Conservation (phyloP, 2,888 invertebrate species). For the Lasioglossum pauxillum region DNA sequence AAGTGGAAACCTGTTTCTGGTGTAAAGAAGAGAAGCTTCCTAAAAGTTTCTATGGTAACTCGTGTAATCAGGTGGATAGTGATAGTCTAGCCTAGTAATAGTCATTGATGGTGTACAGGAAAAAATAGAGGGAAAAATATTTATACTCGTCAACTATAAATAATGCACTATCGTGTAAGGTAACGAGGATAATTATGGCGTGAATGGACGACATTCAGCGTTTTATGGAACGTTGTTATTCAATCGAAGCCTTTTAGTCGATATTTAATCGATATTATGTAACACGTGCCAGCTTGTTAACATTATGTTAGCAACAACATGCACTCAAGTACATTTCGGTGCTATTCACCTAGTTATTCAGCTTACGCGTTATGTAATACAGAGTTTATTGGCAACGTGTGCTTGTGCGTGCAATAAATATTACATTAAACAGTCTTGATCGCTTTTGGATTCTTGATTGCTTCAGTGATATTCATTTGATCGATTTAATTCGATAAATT, state of each 20-base stretch:
- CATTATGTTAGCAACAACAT: not conserved
- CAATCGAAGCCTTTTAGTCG: not conserved
- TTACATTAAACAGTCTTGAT: not conserved
- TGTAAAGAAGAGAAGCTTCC: not conserved
- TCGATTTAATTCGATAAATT: not conserved
- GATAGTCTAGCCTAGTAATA: not conserved
- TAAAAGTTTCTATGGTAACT: not conserved
- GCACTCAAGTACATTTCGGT: not conserved
- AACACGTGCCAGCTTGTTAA: conserved; percentile 17
- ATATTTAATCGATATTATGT: conserved; percentile 3
- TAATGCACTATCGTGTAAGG: not conserved
- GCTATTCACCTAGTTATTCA: not conserved
- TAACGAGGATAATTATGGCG: not conserved
- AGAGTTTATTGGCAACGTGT: not conserved
- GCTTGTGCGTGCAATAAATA: not conserved
- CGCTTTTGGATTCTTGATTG: not conserved
- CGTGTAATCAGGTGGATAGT: not conserved
- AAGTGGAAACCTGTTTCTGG: not conserved
- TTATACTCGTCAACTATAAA: not conserved
- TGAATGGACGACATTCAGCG: not conserved
- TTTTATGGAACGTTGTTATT: not conserved
- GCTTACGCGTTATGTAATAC: not conserved
- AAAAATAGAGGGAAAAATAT: not conserved
- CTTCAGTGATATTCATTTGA: not conserved
- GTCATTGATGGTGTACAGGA: not conserved